Percentiles rank a stretch among this genome's conserved stretches.
Evolutionary conservation across 2,113 vertebrate species (phyloP).

Genomic region (Notothenia coriiceps): DNA sequence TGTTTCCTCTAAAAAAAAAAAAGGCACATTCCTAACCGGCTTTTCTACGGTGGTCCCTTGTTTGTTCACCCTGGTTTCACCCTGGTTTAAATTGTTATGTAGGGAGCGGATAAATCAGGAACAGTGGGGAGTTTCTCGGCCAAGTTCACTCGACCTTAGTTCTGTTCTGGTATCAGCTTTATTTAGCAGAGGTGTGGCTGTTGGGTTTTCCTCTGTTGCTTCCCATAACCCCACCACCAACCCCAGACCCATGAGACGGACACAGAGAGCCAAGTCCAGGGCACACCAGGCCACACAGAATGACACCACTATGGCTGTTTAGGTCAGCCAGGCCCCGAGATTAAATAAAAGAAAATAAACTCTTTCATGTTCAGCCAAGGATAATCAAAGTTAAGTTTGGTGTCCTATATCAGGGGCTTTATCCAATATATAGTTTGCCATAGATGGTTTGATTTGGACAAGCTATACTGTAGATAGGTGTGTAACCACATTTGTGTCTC

Average conservation of each 20-base stretch:
- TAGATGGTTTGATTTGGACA: not conserved
- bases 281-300: constrained; percentile 68
- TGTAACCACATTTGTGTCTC: constrained; percentile 9
- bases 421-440: not conserved
- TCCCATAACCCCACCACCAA: constrained; percentile 62
- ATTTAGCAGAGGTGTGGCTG: constrained; percentile 77
- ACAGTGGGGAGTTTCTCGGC: constrained; percentile 61
- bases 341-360: constrained; percentile 14
- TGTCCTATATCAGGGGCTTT: not conserved
- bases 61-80: constrained; percentile 52
- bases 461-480: not conserved
- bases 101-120: constrained; percentile 52
- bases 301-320: constrained; percentile 25
- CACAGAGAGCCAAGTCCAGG: constrained; percentile 28
- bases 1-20: constrained; percentile 64
- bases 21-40: constrained; percentile 36
- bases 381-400: constrained; percentile 1
- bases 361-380: constrained; percentile 3
- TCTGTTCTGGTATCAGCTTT: constrained; percentile 71
- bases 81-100: constrained; percentile 75
- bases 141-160: constrained; percentile 49
- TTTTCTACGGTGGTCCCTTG: constrained; percentile 61
- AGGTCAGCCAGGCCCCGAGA: not conserved
- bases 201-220: constrained; percentile 59
- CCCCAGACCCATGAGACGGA: constrained; percentile 45